Evolutionary conservation across 2,888 invertebrate species (phyloP), one percentile per base, ranked within the genome.

Genomic region (Pemphredon lugubris): DNA sequence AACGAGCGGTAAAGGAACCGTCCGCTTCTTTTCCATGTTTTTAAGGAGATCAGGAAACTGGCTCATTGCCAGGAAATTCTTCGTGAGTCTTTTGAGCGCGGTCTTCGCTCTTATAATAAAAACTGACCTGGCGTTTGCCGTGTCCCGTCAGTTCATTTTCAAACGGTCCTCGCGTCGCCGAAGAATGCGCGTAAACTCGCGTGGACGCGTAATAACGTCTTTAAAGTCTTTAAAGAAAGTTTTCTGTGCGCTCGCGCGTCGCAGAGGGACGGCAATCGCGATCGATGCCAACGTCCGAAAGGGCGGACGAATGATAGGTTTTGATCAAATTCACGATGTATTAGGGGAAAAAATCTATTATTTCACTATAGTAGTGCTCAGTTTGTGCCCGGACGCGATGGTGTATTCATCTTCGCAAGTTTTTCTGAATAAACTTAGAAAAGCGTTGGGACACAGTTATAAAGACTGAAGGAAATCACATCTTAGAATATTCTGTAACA

Each of bases 191-290:
- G 23, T 40, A 16, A 32, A 21, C 26, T 26, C 26, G 26, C 7
- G 4, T 3, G 26, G 3, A 45, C 23, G 37, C 30, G 21, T 60
- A 51, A 47, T 47, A 37, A 53, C 45, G 63, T 44, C 57, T 14
- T 48, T 13, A 20, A n/a, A n/a, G n/a, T n/a, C n/a, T n/a, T n/a
- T n/a, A 14, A 34, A 47, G 68, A 42, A 64, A 58, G 48, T 69
- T 58, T 45, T 53, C 45, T 26, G 18, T 42, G 64, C 42, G 54
- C 50, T 11, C 4, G 7, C 39, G 44, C 60, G 30, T 2, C 30
- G 30, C n/a, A 30, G 30, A 9, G 30, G 6, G 7, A 3, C 7
- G 7, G 26, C 26, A 7, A 26, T 26, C 26, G 26, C 9, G 30
- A 30, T 9, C 30, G 9, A 30, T 30, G 30, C 9, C 30, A 30